Base-by-base conservation (phyloP, 2,888 invertebrate species). In the Darwinula stevensoni region DNA sequence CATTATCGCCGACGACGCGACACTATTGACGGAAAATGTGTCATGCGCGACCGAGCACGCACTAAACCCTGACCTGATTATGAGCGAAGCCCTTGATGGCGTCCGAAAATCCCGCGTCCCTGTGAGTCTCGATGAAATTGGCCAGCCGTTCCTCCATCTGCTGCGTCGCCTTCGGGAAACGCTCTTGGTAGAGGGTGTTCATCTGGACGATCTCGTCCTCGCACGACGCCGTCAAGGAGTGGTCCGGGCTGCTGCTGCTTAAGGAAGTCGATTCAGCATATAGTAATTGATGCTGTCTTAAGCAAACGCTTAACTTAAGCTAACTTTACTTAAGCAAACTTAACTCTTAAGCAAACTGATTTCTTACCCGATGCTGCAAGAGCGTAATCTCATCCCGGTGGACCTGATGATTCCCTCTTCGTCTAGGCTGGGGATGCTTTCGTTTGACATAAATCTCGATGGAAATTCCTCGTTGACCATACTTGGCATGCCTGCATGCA, bases 141-240 rank as follows among this genome's bases (percentile, higher is more conserved):
- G 61, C 67, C 47, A 76, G 58, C 15, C 73, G 61, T 45, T 78
- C 86, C 49, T 97, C 94, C 97, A 97, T 97, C 49, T 94, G 88
- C 39, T 74, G 68, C 31, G 91, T 94, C 4, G 91, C 66, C 56
- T 88, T 88, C 0, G 97, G 97, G 56, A 97, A 97, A 29, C 94
- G 61, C 42, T 86, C 80, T 43, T 84, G 84, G 55, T 86, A 88
- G 38, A 88, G 61, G 27, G 76, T 69, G 36, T 82, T 82, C 78
- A 82, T 78, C 54, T 76, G 63, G 36, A 76, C 67, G 39, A 74
- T 69, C 56, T 74, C 73, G 48, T 64, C 6, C n/a, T n/a, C 22
- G 22, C 9, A 71, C 52, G 75, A 74, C 36, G 74, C 59, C 36
- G 75, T 63, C 6, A 86, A 84, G 5, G 84, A 82, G 36, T 86